phyloP scores from a whole-genome alignment of 2,888 invertebrate genomes.

The Eupithecia inturbata region DNA sequence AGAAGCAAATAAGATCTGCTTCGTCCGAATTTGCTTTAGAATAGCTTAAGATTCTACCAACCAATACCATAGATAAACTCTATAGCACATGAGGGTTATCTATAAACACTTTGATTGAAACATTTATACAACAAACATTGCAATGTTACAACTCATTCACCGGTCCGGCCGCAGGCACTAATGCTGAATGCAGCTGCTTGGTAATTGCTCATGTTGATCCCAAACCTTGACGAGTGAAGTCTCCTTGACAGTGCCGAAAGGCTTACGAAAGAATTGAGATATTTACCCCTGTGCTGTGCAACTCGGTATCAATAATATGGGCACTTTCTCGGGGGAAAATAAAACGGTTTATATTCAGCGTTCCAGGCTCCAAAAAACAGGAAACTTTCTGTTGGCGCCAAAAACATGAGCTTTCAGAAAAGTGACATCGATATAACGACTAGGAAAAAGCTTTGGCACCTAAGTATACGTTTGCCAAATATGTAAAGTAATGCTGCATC shows the following conservation, averaged over 20 bases:
- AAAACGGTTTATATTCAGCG: neutral
- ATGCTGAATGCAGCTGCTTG: slow-evolving; percentile 56
- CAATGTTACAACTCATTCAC: slow-evolving; percentile 60
- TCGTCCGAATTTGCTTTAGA: neutral
- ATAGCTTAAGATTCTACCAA: neutral
- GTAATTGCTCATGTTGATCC: slow-evolving; percentile 66
- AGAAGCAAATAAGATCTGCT: neutral
- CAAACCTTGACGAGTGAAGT: slow-evolving; percentile 47
- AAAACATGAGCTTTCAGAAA: neutral
- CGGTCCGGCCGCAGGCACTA: slow-evolving; percentile 63
- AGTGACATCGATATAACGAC: neutral
- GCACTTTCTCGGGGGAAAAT: slow-evolving; percentile 4
- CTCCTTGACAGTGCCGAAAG: slow-evolving; percentile 14
- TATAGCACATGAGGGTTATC: neutral
- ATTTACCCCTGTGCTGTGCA: slow-evolving; percentile 12
- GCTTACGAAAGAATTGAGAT: slow-evolving; percentile 13
- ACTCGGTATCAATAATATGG: neutral
- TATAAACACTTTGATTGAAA: slow-evolving; percentile 44
- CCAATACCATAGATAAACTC: neutral
- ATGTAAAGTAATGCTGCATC: neutral
- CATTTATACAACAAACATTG: slow-evolving; percentile 54
- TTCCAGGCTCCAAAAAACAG: neutral
- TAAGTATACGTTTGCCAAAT: neutral
- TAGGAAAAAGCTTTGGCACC: neutral
- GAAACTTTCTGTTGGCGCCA: neutral